Evolutionary conservation across 1,140 invertebrate genomes (phyloP).

Genomic region (Contarinia nasturtii): DNA sequence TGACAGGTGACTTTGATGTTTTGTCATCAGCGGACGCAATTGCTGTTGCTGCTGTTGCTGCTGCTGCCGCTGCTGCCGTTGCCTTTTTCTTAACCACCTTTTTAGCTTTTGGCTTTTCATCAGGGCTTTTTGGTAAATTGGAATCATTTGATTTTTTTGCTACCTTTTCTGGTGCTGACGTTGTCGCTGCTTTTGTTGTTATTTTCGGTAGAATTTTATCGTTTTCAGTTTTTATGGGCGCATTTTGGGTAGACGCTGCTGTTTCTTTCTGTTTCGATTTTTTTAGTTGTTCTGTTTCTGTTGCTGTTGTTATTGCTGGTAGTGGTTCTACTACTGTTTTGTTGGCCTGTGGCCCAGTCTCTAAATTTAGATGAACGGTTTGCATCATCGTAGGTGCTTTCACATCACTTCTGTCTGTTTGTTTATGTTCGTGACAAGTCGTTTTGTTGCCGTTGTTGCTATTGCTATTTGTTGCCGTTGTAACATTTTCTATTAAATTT

Average conservation of each 20-base stretch:
- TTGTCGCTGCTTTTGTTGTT: neutral
- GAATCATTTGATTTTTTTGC: neutral
- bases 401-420: slow-evolving; percentile 1
- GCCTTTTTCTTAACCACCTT: too few relatives aligned
- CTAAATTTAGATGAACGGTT: slow-evolving; percentile 15
- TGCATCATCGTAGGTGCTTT: neutral
- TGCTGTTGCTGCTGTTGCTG: too few relatives aligned
- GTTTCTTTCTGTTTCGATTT: neutral
- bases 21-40: too few relatives aligned
- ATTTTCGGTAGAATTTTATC: neutral
- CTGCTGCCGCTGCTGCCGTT: too few relatives aligned
- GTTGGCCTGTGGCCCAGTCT: slow-evolving; percentile 18
- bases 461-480: neutral
- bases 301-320: neutral
- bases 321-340: neutral
- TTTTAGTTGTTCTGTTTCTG: neutral
- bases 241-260: neutral
- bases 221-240: neutral
- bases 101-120: too few relatives aligned
- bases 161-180: neutral
- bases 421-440: slow-evolving; percentile 3
- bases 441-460: neutral
- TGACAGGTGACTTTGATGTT: too few relatives aligned
- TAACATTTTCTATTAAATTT: neutral
- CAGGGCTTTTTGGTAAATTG: too few relatives aligned